Evolutionary conservation across 2,888 invertebrate genomes (phyloP), one percentile per base, ranked within the genome.

Genomic region (Pteria penguin): DNA sequence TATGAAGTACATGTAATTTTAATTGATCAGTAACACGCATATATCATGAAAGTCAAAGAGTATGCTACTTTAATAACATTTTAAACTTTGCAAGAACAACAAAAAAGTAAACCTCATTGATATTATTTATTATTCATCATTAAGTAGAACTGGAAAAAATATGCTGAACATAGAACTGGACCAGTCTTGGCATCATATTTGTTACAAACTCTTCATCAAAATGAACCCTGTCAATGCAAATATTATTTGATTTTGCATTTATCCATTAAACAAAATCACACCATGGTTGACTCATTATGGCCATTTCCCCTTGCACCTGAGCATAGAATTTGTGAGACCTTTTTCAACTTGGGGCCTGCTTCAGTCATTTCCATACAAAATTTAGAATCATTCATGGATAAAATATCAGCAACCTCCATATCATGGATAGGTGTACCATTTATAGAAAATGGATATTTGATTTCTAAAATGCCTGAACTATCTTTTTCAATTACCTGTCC

Each of bases 221-320:
- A 31, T n/a, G 8, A 11, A 81, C 76, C 11, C 81, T 45, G 54
- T 74, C 76, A n/a, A 78, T 60, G 26, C 55, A 61, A 3, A 74
- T 33, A 14, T 76, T 78, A 26, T 65, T 65, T 36, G 27, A n/a
- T 14, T 22, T 24, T 18, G 22, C 45, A 1, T 2, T 4, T 24
- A 78, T 81, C 63, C 65, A 80, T 1, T 78, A 66, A 58, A 76
- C 76, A 79, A 81, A 81, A 22, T 81, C 76, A 58, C 76, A 78
- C 81, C 79, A 81, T 2, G 62, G 54, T 18, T 14, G 2, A 1
- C 67, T 67, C 62, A 32, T 62, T 0, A 81, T 11, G 11, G 68
- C 79, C 55, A 77, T 32, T 36, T 79, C 79, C 22, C 81, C 81
- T 26, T 75, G 77, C 14, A 81, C 63, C 29, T 81, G 79, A 24